Base-by-base conservation (phyloP, 2,113 vertebrate genomes). In the Catharus fuscescens region DNA sequence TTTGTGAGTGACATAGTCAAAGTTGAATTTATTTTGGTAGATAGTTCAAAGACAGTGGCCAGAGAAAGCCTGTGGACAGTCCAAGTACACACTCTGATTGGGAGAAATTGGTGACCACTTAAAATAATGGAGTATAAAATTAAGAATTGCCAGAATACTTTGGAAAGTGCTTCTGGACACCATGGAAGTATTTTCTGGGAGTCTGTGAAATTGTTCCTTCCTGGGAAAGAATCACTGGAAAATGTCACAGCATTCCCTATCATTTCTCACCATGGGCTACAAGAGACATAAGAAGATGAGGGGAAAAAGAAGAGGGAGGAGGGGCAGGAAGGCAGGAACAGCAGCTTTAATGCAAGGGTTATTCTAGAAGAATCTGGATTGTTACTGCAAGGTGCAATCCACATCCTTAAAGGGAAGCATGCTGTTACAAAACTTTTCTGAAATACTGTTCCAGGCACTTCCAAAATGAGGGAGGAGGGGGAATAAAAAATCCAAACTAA, bases 141-240 rank as follows among this genome's bases (percentile, higher is more conserved):
- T 32, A 83, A 87, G 38, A 67, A 70, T 78, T 26, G 32, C 64
- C 45, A 60, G 31, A 90, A 88, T 67, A 66, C 52, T 91, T 95
- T 88, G 80, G 54, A 83, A 94, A 92, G 28, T 53, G 25, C 57
- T 91, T 96, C 81, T 96, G 72, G 61, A 90, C 26, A 26, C 29
- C 57, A 2, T 42, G 59, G 73, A 44, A 64, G 12, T 54, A 24
- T 76, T 38, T 76, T 29, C 26, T 73, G 52, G 52, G 28, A 91
- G 78, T 3, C 48, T 62, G 24, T 67, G 71, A 90, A 85, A 79
- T 67, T 36, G n/a, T 40, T 92, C 18, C 38, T 91, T 95, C 59
- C 24, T 60, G 72, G 59, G 29, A 81, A 84, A 77, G 57, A 71
- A 64, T 59, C 36, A 21, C n/a, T 88, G 71, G 64, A 86, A 94